Base-by-base conservation (phyloP, 2,113 vertebrate genomes). In the Meleagris gallopavo region DNA sequence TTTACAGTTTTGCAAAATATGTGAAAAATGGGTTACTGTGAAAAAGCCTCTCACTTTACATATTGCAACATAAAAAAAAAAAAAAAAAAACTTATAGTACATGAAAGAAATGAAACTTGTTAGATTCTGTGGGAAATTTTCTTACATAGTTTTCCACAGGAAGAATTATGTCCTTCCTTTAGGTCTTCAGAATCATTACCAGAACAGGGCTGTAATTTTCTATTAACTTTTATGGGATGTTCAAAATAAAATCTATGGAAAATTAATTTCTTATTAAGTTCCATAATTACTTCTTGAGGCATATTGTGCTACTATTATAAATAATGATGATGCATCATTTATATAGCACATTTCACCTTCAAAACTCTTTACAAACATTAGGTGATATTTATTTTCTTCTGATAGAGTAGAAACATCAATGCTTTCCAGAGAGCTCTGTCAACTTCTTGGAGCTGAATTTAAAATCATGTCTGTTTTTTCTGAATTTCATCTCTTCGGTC, bases 341-440 rank as follows among this genome's bases (percentile, higher is more conserved):
- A 19, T 70, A 87, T 64, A 67, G 60, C 29, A 34, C 60, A 85
- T 95, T 94, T 94, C 73, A 95, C 83, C 89, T 96, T 91, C 88
- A 93, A 86, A 95, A 82, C 65, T 61, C 76, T 90, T 95, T 61
- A 91, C 19, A 93, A 80, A 64, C 45, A 36, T 58, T 55, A 82
- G 50, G 32, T 11, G 20, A 70, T 70, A 70, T 48, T 71, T 64
- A 89, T 55, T 92, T 27, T 80, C 80, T 55, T 43, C 79, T 83
- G 38, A 57, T n/a, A 34, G 2, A 71, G 32, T n/a, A 74, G 41
- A 67, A 95, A 93, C 11, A 76, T 29, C 61, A 45, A 13, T 41
- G 38, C 65, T 72, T 91, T 71, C 34, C 25, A 61, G 17, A 77
- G 64, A 82, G 30, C 5, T 75, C 40, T 65, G 27, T 22, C 65